These are phyloP conservation scores for Trichogramma pretiosum DNA, from an alignment of 1,140 invertebrate species.

Conservation along the genomic window DNA sequence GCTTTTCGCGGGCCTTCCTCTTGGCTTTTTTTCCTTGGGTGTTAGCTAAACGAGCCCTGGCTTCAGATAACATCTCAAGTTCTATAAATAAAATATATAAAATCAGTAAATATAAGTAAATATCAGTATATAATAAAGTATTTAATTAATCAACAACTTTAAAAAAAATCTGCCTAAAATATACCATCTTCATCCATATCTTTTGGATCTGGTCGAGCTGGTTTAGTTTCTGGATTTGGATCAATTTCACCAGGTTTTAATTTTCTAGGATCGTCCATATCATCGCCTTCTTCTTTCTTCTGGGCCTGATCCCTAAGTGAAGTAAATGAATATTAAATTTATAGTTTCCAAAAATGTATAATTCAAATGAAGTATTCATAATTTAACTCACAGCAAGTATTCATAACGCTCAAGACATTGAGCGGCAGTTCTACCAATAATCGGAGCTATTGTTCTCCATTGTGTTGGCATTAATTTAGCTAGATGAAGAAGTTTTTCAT, in stretches of 20 bases:
- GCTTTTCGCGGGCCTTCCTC: constrained; percentile 96
- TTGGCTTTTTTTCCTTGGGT: constrained; percentile 99
- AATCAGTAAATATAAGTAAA: too few relatives aligned
- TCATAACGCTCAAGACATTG: constrained; percentile 98
- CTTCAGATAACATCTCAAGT: constrained; percentile 98
- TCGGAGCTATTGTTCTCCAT: constrained; percentile 98
- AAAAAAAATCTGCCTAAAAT: constrained; percentile 5
- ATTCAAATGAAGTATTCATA: neutral
- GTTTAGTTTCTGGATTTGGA: constrained; percentile 99
- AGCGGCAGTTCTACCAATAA: constrained; percentile 95
- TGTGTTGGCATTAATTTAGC: constrained; percentile 99
- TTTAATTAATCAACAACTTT: neutral
- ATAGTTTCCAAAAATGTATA: neutral
- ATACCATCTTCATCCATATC: constrained; percentile 99
- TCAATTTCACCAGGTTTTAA: constrained; percentile 98
- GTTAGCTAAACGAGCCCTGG: constrained; percentile 93
- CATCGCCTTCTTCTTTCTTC: constrained; percentile 90
- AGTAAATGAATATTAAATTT: neutral
- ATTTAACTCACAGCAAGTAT: constrained; percentile 73
- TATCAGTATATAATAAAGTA: neutral
- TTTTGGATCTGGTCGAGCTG: constrained; percentile 97
- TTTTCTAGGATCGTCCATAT: constrained; percentile 88
- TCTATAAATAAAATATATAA: constrained; percentile 54
- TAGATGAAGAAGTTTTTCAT: constrained; percentile 95
- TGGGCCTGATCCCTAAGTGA: constrained; percentile 87